Conservation (phyloP, 2,113 vertebrate genomes). For the Chionomys nivalis region DNA sequence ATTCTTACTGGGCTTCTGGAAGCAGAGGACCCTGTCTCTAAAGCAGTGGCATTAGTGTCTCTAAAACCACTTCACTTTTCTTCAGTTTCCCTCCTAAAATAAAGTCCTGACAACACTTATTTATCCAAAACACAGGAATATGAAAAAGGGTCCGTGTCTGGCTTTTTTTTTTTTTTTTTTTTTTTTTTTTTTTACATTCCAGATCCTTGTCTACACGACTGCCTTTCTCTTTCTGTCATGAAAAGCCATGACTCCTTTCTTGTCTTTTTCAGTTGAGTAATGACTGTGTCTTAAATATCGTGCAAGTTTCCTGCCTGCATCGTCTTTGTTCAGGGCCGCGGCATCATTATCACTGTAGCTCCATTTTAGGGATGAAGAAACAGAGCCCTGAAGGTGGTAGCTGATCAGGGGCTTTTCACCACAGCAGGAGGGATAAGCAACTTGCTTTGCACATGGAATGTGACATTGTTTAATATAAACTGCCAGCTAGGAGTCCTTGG, state of each 20-base stretch:
- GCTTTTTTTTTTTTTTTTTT: not conserved
- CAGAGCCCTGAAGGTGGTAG: not conserved
- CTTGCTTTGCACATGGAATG: not conserved
- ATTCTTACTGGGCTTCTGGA: not conserved
- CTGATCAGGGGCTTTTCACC: not conserved
- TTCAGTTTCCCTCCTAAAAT: not conserved
- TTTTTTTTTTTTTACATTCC: no score
- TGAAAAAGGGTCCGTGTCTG: not conserved
- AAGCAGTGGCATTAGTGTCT: not conserved
- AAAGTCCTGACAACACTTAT: not conserved
- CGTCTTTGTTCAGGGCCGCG: not conserved
- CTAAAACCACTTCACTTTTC: not conserved
- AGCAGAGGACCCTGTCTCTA: not conserved
- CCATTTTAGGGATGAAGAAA: not conserved
- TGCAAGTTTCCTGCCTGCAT: not conserved
- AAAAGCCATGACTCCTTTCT: not conserved
- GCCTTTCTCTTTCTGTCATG: not conserved
- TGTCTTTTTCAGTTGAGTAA: not conserved
- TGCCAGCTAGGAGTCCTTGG: not conserved
- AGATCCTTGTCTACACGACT: not conserved
- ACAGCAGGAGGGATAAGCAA: not conserved
- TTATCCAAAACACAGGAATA: not conserved
- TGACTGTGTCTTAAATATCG: not conserved
- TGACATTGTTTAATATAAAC: not conserved
- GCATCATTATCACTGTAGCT: not conserved